These are phyloP conservation scores for Xestia sexstrigata DNA, from an alignment of 2,888 invertebrate genomes.

Conservation along the genomic window DNA sequence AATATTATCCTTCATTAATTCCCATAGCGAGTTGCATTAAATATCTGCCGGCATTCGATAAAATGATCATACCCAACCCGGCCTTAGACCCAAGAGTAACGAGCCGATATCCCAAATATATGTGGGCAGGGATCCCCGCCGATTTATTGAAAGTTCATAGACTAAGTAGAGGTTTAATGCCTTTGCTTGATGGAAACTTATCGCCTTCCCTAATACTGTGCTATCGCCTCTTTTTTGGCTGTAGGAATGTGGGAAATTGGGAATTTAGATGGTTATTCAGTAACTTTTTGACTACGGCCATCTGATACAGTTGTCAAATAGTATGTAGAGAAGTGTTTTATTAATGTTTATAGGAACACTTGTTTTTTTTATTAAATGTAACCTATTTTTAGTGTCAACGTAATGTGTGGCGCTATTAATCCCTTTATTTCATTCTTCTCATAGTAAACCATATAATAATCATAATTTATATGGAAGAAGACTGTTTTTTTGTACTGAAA, in stretches of 20 bases:
- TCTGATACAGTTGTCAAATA: neutral
- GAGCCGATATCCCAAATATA: slow-evolving; percentile 56
- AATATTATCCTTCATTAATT: slow-evolving; percentile 38
- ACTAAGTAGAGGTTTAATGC: slow-evolving; percentile 54
- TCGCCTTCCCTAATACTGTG: slow-evolving; percentile 25
- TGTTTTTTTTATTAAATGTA: neutral
- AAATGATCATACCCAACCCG: slow-evolving; percentile 50
- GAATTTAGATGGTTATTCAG: neutral
- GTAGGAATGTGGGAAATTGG: neutral
- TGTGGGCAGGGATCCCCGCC: slow-evolving; percentile 37
- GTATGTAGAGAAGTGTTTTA: neutral
- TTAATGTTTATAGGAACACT: neutral
- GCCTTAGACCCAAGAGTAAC: slow-evolving; percentile 49
- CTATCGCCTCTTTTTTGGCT: slow-evolving; percentile 24
- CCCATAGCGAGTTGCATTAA: slow-evolving; percentile 53
- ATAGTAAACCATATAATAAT: neutral
- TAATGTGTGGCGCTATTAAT: neutral
- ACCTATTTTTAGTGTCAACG: neutral
- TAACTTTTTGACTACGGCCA: neutral
- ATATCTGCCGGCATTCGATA: slow-evolving; percentile 56
- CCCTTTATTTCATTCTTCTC: neutral
- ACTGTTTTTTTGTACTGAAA: neutral
- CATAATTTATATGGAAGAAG: neutral
- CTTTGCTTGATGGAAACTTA: slow-evolving; percentile 48
- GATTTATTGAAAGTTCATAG: slow-evolving; percentile 57